Conservation (phyloP, 92 coral and sea anemone species). For the Hydrozoanthus gracilis region DNA sequence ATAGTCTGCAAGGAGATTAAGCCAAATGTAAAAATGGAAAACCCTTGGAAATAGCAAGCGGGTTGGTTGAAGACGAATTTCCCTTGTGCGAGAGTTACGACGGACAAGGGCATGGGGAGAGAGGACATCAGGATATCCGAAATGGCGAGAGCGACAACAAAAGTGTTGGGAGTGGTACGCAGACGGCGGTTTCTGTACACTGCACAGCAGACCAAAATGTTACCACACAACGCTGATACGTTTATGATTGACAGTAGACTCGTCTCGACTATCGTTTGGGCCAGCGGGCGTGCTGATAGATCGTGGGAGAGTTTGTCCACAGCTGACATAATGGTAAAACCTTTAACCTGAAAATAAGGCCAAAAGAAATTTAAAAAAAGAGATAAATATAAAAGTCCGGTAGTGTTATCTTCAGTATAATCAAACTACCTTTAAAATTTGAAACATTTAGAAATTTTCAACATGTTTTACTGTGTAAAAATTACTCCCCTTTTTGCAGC, state of each 20-base stretch:
- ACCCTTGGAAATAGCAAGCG: constrained; percentile 72
- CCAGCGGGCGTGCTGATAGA: neutral
- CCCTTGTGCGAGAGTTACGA: constrained; percentile 59
- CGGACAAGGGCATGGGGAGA: constrained; percentile 73
- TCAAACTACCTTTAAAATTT: too few relatives aligned
- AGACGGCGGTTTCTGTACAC: constrained; percentile 69
- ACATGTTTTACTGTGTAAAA: too few relatives aligned
- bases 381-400: too few relatives aligned
- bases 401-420: neutral
- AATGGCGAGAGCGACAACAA: constrained; percentile 71
- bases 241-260: constrained; percentile 51
- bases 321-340: neutral
- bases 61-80: constrained; percentile 50
- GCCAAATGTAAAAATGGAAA: constrained; percentile 64
- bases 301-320: neutral
- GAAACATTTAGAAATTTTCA: too few relatives aligned
- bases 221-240: constrained; percentile 58
- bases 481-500: too few relatives aligned
- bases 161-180: constrained; percentile 66
- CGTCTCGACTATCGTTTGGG: constrained; percentile 10
- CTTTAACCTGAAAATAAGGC: neutral
- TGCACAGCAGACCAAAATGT: constrained; percentile 68
- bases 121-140: constrained; percentile 73
- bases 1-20: constrained; percentile 69
- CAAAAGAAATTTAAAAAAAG: too few relatives aligned